Base-by-base conservation (phyloP, 2,113 vertebrate genomes). In the Apteryx mantelli region DNA sequence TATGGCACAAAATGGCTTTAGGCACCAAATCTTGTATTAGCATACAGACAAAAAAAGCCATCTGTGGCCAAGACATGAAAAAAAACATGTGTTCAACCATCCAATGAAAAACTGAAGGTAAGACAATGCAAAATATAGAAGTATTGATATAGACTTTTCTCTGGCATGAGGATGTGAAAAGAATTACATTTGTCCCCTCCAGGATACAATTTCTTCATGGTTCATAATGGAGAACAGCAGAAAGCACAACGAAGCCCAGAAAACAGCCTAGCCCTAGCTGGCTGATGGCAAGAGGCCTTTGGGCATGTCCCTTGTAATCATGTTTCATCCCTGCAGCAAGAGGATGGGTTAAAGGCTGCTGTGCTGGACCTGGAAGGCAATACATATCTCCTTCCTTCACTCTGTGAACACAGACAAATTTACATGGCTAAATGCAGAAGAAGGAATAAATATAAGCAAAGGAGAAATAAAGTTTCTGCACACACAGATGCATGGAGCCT, bases 1-100 rank as follows among this genome's bases (percentile, higher is more conserved):
- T 53, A 38, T 16, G 61, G 68, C n/a, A 22, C 28, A 80, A 64
- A 79, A 21, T 15, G 25, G 5, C 53, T 82, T 58, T 53, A 70
- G 73, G n/a, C 56, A 55, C 55, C n/a, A 81, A 46, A 74, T 17
- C 53, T 81, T 40, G n/a, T 13, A 24, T 26, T 50, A 38, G 19
- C 40, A 87, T 21, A 70, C 19, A 3, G 3, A 34, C 8, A 24
- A 5, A 66, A 38, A 84, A 40, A n/a, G 14, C 58, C 77, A 28
- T 78, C 88, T 21, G 26, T 20, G 78, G 82, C 25, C 70, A 53
- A 44, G 74, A 26, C 48, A 60, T 11, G 30, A 50, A 66, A 71
- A 63, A 58, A 52, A 30, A 40, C 48, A 30, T 0, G 0, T 64
- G 53, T 53, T 94, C 73, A 65, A 24, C 18, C 21, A n/a, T 3